Evolutionary conservation across 2,797 vertebrate genomes (phyloP).

Genomic region (Macropus fuliginosus): DNA sequence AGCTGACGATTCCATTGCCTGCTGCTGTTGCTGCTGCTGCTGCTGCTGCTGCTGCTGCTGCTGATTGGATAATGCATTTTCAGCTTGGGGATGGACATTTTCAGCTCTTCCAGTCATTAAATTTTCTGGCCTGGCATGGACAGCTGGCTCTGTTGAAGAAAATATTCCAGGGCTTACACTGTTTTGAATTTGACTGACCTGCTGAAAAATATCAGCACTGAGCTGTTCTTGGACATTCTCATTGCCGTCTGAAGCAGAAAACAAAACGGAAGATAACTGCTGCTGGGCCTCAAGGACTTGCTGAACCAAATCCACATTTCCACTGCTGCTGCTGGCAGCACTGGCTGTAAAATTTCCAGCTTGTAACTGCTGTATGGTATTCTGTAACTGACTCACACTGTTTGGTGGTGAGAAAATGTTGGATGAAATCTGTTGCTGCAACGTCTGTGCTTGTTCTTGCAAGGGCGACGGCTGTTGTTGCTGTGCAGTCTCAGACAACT

Average conservation of each 20-base stretch:
- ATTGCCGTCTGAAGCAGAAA: constrained; percentile 89
- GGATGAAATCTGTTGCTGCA: constrained; percentile 88
- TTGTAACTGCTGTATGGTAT: constrained; percentile 95
- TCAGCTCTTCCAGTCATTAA: constrained; percentile 86
- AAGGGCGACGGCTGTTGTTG: constrained; percentile 85
- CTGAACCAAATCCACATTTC: constrained; percentile 90
- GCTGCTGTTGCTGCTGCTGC: constrained; percentile 84
- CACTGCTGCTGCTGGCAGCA: constrained; percentile 84
- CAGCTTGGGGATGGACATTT: constrained; percentile 86
- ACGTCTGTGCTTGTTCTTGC: constrained; percentile 86
- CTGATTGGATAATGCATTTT: constrained; percentile 84
- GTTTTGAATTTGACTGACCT: constrained; percentile 87
- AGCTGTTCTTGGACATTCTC: constrained; percentile 96
- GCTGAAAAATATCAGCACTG: constrained; percentile 92
- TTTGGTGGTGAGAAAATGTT: constrained; percentile 91
- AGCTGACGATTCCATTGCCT: constrained; percentile 87
- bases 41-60: constrained; percentile 86
- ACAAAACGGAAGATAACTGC: constrained; percentile 94
- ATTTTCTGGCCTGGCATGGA: constrained; percentile 85
- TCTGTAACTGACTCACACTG: constrained; percentile 93
- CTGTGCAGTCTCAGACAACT: constrained; percentile 88
- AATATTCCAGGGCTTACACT: constrained; percentile 85
- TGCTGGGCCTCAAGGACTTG: constrained; percentile 92
- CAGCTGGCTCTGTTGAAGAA: constrained; percentile 83
- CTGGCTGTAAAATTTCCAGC: constrained; percentile 90